Base-by-base conservation (phyloP, 2,888 invertebrate genomes). In the Apamea sordens region DNA sequence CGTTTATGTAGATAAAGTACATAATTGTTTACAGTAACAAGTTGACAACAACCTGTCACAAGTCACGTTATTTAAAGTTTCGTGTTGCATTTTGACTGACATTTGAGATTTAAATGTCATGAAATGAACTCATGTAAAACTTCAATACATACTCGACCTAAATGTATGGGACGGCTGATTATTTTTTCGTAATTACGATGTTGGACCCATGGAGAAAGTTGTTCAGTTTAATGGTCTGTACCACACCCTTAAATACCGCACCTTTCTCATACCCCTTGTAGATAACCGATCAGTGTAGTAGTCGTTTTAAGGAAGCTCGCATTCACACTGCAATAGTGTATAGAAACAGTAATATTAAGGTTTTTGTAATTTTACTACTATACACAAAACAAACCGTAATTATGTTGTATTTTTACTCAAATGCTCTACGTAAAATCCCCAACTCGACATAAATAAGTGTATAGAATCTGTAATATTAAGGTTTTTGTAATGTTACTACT, bases 71-170 rank as follows among this genome's bases (percentile, higher is more conserved):
- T 68, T 77, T 44, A 63, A 32, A 63, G 78, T 78, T 53, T 69
- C 63, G 53, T 53, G 68, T 78, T 78, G 78, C 78, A 63, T 78
- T n/a, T n/a, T n/a, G n/a, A n/a, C n/a, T n/a, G n/a, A n/a, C n/a
- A n/a, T n/a, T n/a, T 32, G 32, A 63, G 18, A 32, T 63, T 4
- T 63, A 18, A 10, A 21, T 32, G 28, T 21, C 21, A 21, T 10
- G 21, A 63, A 32, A 63, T 63, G 4, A 63, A 32, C 4, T 32
- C 15, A 21, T 32, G 21, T 28, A 8, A 32, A 63, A 56, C 24
- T 11, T 11, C 11, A 56, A 56, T 3, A 56, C 24, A 8, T 24
- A 56, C 56, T n/a, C 56, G 24, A 24, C 10, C 56, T 0, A 56
- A 56, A 56, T n/a, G 1, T n/a, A 56, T n/a, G 56, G 24, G 24